Base-by-base conservation (phyloP, 2,888 invertebrate species). In the Papilio protenor region DNA sequence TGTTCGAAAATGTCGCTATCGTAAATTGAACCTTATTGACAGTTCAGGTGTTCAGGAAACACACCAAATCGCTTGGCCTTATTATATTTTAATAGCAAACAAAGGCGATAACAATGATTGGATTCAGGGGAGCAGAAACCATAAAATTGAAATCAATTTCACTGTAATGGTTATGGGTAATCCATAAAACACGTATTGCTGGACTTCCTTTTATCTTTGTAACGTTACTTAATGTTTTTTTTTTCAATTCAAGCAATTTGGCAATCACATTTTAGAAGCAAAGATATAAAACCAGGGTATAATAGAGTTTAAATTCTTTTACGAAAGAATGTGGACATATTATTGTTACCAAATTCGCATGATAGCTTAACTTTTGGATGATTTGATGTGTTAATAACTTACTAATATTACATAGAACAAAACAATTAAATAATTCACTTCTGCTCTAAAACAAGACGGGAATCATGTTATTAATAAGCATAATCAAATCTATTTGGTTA, bases 111-210 rank as follows among this genome's bases (percentile, higher is more conserved):
- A 91, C 92, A 91, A 89, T 94, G 92, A 94, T 94, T 94, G 94
- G 93, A 93, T 94, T 93, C 94, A 91, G 90, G 91, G 88, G 90
- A 93, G 90, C 92, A 92, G 90, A 93, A 92, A 93, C 93, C 92
- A 93, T 94, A 94, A 94, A 94, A 94, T 93, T 91, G 90, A 94
- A 94, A 94, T 94, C 93, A 94, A 94, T 94, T 94, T 94, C 89
- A 89, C 88, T 88, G 90, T 93, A 93, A 94, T 92, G 94, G 92
- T 92, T 93, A 94, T 92, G 85, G 92, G 86, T 84, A 78, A 75
- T 78, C 75, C 78, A 78, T 69, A 69, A 69, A 69, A 69, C 66
- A 69, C 66, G 66, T 69, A 69, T 69, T 69, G 66, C 66, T 69
- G 66, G 66, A 69, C 66, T 69, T 66, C 66, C 45, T 69, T 69